Percentiles rank a stretch among this genome's conserved stretches.
phyloP scores from a whole-genome alignment of 2,888 invertebrate species.

The Cepaea hortensis region DNA sequence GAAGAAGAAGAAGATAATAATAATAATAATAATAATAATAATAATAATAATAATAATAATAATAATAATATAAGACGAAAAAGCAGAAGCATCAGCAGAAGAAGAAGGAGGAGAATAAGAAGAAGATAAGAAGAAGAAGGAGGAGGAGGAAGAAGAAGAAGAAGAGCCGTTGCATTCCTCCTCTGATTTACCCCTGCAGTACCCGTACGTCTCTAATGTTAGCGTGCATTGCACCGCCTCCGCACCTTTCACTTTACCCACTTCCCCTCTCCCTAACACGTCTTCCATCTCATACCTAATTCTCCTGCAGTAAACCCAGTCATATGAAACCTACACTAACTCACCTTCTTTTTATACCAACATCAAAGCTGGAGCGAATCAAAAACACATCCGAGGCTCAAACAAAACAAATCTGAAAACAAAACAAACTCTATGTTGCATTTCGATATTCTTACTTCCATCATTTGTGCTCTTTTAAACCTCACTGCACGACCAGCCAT shows the following conservation, averaged over 20 bases:
- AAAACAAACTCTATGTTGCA: background rate
- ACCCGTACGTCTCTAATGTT: background rate
- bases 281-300: background rate
- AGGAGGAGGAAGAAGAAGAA: background rate
- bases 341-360: background rate
- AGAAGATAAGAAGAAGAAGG: background rate
- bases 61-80: background rate
- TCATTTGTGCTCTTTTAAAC: background rate
- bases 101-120: background rate
- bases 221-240: background rate
- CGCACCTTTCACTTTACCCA: background rate
- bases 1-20: background rate
- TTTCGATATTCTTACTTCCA: background rate
- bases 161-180: background rate
- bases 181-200: too few species aligned
- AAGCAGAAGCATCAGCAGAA: background rate
- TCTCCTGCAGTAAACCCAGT: background rate
- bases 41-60: background rate
- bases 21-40: background rate
- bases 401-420: background rate
- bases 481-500: constrained; percentile 4
- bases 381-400: background rate
- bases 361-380: background rate
- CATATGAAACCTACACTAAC: background rate
- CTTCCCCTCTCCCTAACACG: background rate